Percentiles rank a stretch among this genome's conserved stretches.
Evolutionary conservation across 2,797 vertebrate genomes (phyloP).

Genomic region (Lycodopsis pacificus): DNA sequence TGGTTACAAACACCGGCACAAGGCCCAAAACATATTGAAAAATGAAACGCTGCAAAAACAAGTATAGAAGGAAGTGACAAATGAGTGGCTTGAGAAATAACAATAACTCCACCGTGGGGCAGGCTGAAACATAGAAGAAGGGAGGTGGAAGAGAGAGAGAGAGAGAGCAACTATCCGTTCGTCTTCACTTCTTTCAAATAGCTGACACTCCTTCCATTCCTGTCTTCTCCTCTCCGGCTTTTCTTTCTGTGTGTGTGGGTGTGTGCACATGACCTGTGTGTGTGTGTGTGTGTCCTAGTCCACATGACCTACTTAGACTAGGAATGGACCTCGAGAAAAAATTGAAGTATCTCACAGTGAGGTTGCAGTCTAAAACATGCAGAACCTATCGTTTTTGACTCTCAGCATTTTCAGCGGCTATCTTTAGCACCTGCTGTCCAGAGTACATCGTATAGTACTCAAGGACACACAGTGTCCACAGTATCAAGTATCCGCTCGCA

Average conservation of each 20-base stretch:
- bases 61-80: slow-evolving; percentile 54
- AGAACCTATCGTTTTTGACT: slow-evolving; percentile 52
- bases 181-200: slow-evolving; percentile 25
- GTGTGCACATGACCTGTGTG: slow-evolving; percentile 45
- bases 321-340: slow-evolving; percentile 50
- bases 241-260: slow-evolving; percentile 39
- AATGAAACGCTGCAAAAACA: slow-evolving; percentile 42
- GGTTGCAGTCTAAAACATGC: slow-evolving; percentile 44
- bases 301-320: slow-evolving; percentile 58
- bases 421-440: slow-evolving; percentile 51
- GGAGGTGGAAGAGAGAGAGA: slow-evolving; percentile 7
- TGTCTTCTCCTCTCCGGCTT: slow-evolving; percentile 16
- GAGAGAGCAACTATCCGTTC: slow-evolving; percentile 3
- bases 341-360: slow-evolving; percentile 11
- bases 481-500: slow-evolving; percentile 23
- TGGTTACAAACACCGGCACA: slow-evolving; percentile 49
- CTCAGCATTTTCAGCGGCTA: slow-evolving; percentile 42
- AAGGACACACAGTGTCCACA: slow-evolving; percentile 47
- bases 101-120: slow-evolving; percentile 37
- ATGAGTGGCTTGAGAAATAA: slow-evolving; percentile 47
- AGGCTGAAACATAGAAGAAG: slow-evolving; percentile 29
- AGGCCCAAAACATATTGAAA: slow-evolving; percentile 46
- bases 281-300: slow-evolving; percentile 5
- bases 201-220: slow-evolving; percentile 26
- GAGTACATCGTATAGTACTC: slow-evolving; percentile 49